Percentiles rank a stretch among this genome's conserved stretches.
phyloP scores from a whole-genome alignment of 2,888 invertebrate species.

The Cynaeus angustus region DNA sequence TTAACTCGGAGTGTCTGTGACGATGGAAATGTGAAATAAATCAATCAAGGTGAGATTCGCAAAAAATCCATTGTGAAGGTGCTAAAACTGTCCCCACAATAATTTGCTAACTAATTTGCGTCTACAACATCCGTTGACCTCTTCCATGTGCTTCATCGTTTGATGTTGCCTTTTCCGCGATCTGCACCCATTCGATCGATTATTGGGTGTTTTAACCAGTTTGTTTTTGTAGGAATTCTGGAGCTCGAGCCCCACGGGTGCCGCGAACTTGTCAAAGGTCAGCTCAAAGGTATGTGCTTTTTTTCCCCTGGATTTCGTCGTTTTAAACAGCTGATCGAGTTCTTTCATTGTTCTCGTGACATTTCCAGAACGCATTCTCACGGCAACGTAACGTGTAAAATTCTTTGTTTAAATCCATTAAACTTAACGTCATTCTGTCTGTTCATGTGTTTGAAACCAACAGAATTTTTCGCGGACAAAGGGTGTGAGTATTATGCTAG shows the following conservation, averaged over 20 bases:
- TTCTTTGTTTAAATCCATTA: constrained; percentile 57
- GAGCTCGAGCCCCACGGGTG: constrained; percentile 61
- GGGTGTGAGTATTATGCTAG: constrained; percentile 36
- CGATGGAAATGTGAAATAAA: constrained; percentile 61
- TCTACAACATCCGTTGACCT: constrained; percentile 30
- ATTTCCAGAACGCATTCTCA: constrained; percentile 46
- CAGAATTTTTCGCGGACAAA: constrained; percentile 16
- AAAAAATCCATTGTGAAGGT: constrained; percentile 4
- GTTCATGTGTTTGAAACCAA: constrained; percentile 46
- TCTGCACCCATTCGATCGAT: background rate
- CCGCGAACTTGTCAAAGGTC: constrained; percentile 60
- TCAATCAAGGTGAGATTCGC: constrained; percentile 54
- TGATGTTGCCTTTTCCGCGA: background rate
- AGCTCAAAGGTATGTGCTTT: constrained; percentile 45
- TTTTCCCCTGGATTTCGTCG: background rate
- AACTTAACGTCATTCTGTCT: constrained; percentile 55
- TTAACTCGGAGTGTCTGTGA: constrained; percentile 45
- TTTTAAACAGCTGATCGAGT: constrained; percentile 45
- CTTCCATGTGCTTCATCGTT: constrained; percentile 3
- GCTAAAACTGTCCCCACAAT: background rate
- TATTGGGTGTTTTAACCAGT: background rate
- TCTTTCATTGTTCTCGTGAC: constrained; percentile 48
- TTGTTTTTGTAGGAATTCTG: constrained; percentile 57
- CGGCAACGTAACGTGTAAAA: constrained; percentile 51
- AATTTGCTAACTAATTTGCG: constrained; percentile 22